Percentiles rank a stretch among this genome's conserved stretches.
Evolutionary conservation across 2,888 invertebrate species (phyloP).

Genomic region (Aspidapion aeneum): DNA sequence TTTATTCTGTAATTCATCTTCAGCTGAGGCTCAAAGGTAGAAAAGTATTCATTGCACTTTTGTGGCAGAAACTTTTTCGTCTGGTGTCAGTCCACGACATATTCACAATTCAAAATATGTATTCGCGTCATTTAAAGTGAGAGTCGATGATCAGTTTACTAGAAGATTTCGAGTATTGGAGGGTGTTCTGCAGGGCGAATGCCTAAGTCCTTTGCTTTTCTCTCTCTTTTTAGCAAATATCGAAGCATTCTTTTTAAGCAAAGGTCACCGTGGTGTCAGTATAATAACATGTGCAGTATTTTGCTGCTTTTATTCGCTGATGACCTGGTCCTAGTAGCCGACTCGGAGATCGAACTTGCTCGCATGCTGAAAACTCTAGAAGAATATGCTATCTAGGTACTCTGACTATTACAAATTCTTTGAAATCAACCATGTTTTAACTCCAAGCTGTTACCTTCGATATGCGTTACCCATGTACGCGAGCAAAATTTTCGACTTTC

Average conservation of each 20-base stretch:
- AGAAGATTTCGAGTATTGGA: background rate
- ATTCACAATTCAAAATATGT: too few relatives aligned
- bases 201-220: background rate
- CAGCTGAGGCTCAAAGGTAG: background rate
- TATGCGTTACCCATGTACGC: too few relatives aligned
- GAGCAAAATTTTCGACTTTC: too few relatives aligned
- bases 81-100: too few relatives aligned
- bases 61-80: background rate
- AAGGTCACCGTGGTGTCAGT: background rate
- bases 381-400: background rate
- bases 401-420: too few relatives aligned
- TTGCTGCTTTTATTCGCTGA: background rate
- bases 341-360: background rate
- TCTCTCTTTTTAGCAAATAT: background rate
- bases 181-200: background rate
- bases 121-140: background rate
- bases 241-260: background rate
- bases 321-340: background rate
- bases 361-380: background rate
- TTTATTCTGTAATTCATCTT: background rate
- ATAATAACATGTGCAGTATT: background rate
- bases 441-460: too few relatives aligned
- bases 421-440: too few relatives aligned
- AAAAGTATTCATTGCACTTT: background rate
- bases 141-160: background rate